phyloP scores from a whole-genome alignment of 2,113 vertebrate species.

The Tachysurus vachellii region DNA sequence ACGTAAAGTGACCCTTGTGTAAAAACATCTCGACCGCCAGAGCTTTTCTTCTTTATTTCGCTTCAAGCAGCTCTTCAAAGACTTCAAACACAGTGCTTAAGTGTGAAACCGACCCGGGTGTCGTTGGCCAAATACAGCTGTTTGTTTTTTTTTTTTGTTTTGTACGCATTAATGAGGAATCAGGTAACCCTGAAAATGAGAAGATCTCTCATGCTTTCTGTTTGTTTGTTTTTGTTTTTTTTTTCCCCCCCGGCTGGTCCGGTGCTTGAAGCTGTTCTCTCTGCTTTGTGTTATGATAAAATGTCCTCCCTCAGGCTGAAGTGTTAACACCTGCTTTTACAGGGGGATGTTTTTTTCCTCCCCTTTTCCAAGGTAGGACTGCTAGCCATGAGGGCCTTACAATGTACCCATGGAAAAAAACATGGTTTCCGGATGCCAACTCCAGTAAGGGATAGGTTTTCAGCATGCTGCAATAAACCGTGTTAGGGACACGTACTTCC shows the following conservation, averaged over 20 bases:
- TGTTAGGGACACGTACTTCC: background rate
- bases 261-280: background rate
- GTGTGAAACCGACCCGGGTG: constrained; percentile 39
- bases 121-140: constrained; percentile 57
- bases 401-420: background rate
- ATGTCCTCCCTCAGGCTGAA: constrained; percentile 40
- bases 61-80: constrained; percentile 42
- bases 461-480: background rate
- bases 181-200: constrained; percentile 18
- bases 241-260: background rate
- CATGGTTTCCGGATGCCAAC: background rate
- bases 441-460: background rate
- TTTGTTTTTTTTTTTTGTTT: constrained; percentile 9
- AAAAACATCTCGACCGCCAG: constrained; percentile 19
- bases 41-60: constrained; percentile 38
- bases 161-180: constrained; percentile 37
- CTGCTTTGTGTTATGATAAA: constrained; percentile 37
- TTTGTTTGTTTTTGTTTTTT: background rate
- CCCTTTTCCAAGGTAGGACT: background rate
- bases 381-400: background rate
- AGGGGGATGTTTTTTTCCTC: background rate
- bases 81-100: constrained; percentile 52
- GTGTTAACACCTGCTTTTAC: constrained; percentile 34
- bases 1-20: constrained; percentile 2
- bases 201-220: background rate